Conservation (phyloP, 1,140 invertebrate genomes). For the Periplaneta americana region DNA sequence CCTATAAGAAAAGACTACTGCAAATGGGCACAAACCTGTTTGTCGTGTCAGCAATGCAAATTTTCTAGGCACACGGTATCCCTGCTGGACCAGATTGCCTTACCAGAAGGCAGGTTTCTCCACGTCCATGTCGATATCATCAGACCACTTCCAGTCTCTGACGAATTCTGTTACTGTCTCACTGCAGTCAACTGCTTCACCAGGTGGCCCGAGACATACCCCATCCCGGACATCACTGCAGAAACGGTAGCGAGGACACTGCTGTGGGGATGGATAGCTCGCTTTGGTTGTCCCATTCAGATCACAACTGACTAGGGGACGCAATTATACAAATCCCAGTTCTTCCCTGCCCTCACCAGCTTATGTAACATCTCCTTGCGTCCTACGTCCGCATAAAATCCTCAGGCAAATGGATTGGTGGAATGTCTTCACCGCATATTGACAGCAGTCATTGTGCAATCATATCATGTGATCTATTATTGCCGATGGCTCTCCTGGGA, state of each 20-base stretch:
- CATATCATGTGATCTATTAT: too few species aligned
- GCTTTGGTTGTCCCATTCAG: slow-evolving; percentile 28
- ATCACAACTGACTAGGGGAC: slow-evolving; percentile 33
- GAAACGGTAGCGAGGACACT: slow-evolving; percentile 32
- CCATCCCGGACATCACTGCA: slow-evolving; percentile 33
- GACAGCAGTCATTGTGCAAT: too few species aligned
- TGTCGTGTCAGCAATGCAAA: slow-evolving; percentile 20
- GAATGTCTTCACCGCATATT: too few species aligned
- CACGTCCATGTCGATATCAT: slow-evolving; percentile 36
- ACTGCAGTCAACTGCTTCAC: slow-evolving; percentile 41
- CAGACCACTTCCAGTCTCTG: slow-evolving; percentile 34
- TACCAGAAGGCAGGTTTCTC: slow-evolving; percentile 19
- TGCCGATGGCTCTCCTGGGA: too few species aligned
- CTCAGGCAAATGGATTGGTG: too few species aligned
- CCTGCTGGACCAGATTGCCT: not conserved
- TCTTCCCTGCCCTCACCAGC: slow-evolving; percentile 11
- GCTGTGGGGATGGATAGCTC: slow-evolving; percentile 30
- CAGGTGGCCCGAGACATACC: slow-evolving; percentile 36
- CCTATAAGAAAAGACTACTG: too few species aligned
- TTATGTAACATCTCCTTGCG: too few species aligned
- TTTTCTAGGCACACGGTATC: slow-evolving; percentile 13
- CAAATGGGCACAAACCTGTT: not conserved
- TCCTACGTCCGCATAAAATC: too few species aligned
- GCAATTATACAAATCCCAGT: slow-evolving; percentile 33
- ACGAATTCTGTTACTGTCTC: slow-evolving; percentile 33